Conservation (phyloP, 2,888 invertebrate genomes). For the Rhimphoctona megacephalus region DNA sequence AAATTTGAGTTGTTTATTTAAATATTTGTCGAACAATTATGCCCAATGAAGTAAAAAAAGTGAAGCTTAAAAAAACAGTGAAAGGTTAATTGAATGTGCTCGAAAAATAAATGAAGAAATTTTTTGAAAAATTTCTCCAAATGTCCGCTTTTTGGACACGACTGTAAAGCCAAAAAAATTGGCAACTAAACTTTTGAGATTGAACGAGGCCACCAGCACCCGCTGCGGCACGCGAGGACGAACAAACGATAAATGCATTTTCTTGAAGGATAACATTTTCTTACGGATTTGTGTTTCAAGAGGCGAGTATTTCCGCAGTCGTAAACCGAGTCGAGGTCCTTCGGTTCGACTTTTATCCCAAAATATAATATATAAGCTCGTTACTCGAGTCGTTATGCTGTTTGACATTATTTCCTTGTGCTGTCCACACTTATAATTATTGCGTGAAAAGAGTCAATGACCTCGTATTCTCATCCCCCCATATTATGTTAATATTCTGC, state of each 20-base stretch:
- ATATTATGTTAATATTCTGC: background rate
- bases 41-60: background rate
- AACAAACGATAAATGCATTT: conserved; percentile 56
- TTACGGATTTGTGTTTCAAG: conserved; percentile 17
- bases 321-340: conserved; percentile 40
- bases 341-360: background rate
- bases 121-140: background rate
- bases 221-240: conserved; percentile 79
- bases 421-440: conserved; percentile 2
- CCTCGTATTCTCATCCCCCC: conserved; percentile 1
- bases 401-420: conserved; percentile 33
- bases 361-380: conserved; percentile 15
- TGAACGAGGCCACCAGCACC: conserved; percentile 74
- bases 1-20: background rate
- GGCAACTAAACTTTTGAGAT: background rate
- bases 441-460: conserved; percentile 16
- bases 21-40: background rate
- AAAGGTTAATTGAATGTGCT: background rate
- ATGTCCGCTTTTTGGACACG: background rate
- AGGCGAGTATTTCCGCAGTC: background rate
- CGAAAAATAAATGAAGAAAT: background rate
- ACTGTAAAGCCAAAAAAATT: conserved; percentile 8
- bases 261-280: conserved; percentile 22
- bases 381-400: conserved; percentile 30
- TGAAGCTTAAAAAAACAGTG: background rate